A percentile compares a stretch with the other conserved stretches of the same genome.
phyloP scores from a whole-genome alignment of 1,140 invertebrate species.

The Glomeris maerens region DNA sequence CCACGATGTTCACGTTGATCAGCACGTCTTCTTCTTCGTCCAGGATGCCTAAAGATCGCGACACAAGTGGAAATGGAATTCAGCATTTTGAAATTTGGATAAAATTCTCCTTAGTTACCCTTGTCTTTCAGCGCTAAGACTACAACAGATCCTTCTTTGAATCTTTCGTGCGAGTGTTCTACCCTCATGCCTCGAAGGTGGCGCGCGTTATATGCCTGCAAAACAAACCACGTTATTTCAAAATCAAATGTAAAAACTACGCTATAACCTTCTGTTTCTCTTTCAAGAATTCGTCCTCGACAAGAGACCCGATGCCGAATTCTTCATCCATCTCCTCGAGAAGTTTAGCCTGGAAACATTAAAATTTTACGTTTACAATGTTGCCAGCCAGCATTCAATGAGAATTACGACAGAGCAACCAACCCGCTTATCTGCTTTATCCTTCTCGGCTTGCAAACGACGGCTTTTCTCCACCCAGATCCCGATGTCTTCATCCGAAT shows the following conservation, averaged over 20 bases:
- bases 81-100: too few species aligned
- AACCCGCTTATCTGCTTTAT: slow-evolving; percentile 73
- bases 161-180: slow-evolving; percentile 55
- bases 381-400: too few species aligned
- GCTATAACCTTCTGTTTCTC: slow-evolving; percentile 35
- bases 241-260: too few species aligned
- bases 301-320: slow-evolving; percentile 73
- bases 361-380: slow-evolving; percentile 14
- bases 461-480: slow-evolving; percentile 73
- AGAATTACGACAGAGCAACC: too few species aligned
- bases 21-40: slow-evolving; percentile 73
- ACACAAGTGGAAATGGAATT: neutral
- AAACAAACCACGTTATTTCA: too few species aligned
- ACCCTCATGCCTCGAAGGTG: slow-evolving; percentile 74
- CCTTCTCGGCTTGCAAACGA: slow-evolving; percentile 59
- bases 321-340: slow-evolving; percentile 88
- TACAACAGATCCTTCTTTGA: slow-evolving; percentile 68
- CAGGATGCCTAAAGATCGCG: slow-evolving; percentile 43
- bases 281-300: slow-evolving; percentile 57
- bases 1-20: slow-evolving; percentile 89
- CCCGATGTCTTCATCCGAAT: slow-evolving; percentile 39
- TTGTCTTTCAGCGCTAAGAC: slow-evolving; percentile 91
- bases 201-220: slow-evolving; percentile 43
- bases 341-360: slow-evolving; percentile 58
- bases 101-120: slow-evolving; percentile 28